Evolutionary conservation across 2,113 vertebrate species (phyloP).

Genomic region (Galemys pyrenaicus): DNA sequence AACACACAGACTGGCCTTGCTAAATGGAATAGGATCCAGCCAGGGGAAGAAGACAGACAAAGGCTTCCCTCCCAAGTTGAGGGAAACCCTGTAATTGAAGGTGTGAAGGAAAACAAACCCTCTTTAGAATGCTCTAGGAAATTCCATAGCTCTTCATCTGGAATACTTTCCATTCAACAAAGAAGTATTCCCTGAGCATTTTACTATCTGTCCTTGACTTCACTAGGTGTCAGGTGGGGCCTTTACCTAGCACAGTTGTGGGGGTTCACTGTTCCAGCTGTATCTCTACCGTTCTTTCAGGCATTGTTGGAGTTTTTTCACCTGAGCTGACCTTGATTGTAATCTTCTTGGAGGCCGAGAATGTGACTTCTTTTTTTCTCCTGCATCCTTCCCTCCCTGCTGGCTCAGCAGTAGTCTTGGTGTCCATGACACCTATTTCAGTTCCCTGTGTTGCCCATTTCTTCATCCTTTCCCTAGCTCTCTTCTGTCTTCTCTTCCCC

Average conservation of each 20-base stretch:
- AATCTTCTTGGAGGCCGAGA: slow-evolving; percentile 39
- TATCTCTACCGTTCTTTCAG: background rate
- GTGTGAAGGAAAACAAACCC: background rate
- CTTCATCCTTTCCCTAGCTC: background rate
- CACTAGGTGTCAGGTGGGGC: background rate
- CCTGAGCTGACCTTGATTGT: slow-evolving; percentile 50
- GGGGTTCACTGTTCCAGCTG: background rate
- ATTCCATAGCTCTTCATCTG: background rate
- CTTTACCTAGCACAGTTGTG: background rate
- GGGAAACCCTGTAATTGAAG: background rate
- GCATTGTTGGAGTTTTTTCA: slow-evolving; percentile 61
- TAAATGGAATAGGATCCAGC: background rate
- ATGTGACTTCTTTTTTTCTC: background rate
- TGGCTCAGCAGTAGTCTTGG: background rate
- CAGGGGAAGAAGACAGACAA: background rate
- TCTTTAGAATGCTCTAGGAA: background rate
- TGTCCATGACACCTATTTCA: background rate
- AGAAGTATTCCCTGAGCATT: background rate
- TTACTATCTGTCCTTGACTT: background rate
- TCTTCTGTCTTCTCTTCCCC: background rate
- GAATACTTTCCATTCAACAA: background rate
- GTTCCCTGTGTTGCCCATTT: background rate
- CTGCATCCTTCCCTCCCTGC: background rate
- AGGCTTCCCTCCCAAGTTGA: background rate
- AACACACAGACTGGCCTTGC: background rate